Evolutionary conservation across 1,140 invertebrate genomes (phyloP).

Genomic region (Triops cancriformis): DNA sequence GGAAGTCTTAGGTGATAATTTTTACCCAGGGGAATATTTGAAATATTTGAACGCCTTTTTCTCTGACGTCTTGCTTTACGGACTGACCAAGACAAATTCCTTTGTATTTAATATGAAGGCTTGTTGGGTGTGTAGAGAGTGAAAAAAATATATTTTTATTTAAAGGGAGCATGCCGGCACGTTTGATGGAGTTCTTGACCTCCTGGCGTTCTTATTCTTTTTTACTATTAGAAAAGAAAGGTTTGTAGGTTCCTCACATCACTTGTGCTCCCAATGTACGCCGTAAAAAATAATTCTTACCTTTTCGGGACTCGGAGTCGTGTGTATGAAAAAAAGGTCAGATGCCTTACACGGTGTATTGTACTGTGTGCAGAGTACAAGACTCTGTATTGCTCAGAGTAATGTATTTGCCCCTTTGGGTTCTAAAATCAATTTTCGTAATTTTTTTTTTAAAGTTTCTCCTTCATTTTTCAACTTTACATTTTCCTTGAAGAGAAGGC

Average conservation of each 20-base stretch:
- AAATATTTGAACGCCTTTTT: neutral
- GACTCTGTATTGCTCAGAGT: no score
- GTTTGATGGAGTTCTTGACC: conserved; percentile 13
- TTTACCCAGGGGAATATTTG: neutral
- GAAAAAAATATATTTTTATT: neutral
- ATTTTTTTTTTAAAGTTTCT: no score
- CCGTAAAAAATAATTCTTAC: neutral
- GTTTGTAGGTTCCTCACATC: neutral
- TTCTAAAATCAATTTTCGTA: no score
- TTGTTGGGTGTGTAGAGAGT: neutral
- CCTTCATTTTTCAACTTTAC: no score
- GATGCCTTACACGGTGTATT: no score
- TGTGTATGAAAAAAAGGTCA: no score
- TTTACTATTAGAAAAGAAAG: neutral
- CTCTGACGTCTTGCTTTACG: neutral
- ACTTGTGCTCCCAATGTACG: neutral
- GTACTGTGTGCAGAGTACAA: no score
- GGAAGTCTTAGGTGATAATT: conserved; percentile 10
- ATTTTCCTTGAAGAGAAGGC: no score
- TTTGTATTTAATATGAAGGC: neutral
- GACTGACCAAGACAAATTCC: neutral
- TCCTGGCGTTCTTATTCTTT: neutral
- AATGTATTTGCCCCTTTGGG: no score
- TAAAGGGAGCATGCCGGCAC: neutral
- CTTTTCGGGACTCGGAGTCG: neutral